Percentiles rank a stretch among this genome's conserved stretches.
These are phyloP conservation scores for Amphipoea lucens DNA, from an alignment of 2,888 invertebrate genomes.

Conservation along the genomic window DNA sequence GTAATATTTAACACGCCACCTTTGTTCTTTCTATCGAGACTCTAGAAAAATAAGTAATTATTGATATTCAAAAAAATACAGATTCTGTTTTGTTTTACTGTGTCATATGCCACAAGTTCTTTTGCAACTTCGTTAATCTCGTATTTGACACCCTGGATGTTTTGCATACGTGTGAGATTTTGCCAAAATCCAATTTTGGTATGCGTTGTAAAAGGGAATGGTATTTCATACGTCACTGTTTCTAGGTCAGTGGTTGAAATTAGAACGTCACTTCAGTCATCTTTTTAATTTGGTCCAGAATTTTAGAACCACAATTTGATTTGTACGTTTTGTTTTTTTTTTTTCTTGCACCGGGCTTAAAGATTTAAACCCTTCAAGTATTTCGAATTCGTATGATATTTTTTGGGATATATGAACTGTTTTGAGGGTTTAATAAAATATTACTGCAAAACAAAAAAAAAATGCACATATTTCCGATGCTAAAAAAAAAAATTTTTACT, in stretches of 20 bases:
- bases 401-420: neutral
- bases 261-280: neutral
- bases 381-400: neutral
- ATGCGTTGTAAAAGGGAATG: neutral
- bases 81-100: neutral
- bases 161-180: slow-evolving; percentile 10
- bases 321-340: neutral
- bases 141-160: slow-evolving; percentile 8
- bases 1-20: neutral
- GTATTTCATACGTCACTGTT: neutral
- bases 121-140: neutral
- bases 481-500: neutral
- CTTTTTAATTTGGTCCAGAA: neutral
- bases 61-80: neutral
- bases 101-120: neutral
- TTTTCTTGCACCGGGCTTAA: neutral
- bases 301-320: neutral
- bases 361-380: neutral
- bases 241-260: slow-evolving; percentile 1
- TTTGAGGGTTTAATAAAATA: neutral
- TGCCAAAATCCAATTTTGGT: slow-evolving; percentile 3
- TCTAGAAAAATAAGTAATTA: neutral
- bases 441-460: neutral
- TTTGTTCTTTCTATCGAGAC: neutral
- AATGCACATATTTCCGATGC: too few relatives aligned